A percentile compares a stretch with the other conserved stretches of the same genome.
These are phyloP conservation scores for Nymphicus hollandicus DNA, from an alignment of 2,113 vertebrate species.

Conservation along the genomic window DNA sequence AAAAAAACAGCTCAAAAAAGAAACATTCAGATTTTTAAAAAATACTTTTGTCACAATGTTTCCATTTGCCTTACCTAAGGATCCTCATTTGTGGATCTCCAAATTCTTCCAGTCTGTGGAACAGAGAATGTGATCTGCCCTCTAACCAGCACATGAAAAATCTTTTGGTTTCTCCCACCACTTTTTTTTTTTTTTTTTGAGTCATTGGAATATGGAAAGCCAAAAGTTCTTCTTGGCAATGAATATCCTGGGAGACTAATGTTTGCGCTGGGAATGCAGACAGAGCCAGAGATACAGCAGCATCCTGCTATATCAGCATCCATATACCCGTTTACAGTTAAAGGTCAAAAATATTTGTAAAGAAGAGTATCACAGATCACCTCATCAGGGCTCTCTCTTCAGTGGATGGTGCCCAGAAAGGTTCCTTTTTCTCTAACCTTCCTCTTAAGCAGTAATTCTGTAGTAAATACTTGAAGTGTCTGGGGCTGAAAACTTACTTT, in stretches of 20 bases:
- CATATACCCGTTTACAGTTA: neutral
- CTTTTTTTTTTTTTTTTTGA: neutral
- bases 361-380: neutral
- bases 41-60: neutral
- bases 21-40: neutral
- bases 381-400: neutral
- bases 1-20: neutral
- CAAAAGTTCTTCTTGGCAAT: neutral
- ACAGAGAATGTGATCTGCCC: fast-evolving
- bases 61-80: neutral
- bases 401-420: neutral
- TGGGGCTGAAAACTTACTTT: neutral
- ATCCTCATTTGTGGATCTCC: neutral
- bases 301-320: neutral
- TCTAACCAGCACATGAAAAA: neutral
- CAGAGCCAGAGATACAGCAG: neutral
- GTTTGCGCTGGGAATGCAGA: neutral
- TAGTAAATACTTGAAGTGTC: neutral
- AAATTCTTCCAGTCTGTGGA: neutral
- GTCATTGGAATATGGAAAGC: neutral
- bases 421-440: neutral
- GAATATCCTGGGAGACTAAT: neutral
- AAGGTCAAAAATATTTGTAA: neutral
- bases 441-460: fast-evolving
- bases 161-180: too few relatives aligned